Base-by-base conservation (phyloP, 1,140 invertebrate genomes). In the Micrasema longulum region DNA sequence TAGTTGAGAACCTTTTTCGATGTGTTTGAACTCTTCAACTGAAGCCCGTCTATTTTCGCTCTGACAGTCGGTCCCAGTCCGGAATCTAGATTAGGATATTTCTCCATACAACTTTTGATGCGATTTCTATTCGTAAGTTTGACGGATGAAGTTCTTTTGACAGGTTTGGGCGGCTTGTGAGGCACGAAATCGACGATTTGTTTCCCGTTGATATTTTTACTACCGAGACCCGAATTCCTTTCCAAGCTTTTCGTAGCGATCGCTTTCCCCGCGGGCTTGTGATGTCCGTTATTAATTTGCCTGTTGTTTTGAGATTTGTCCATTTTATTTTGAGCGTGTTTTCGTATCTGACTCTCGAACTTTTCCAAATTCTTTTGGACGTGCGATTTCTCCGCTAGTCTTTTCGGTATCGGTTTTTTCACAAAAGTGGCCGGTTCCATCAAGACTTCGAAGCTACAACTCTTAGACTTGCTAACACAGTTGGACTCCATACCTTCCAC, bases 151-250 rank as follows among this genome's bases (percentile, higher is more conserved):
- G 80, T 85, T 77, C 82, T 79, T 77, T 83, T 84, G 16, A 83
- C 82, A 38, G 79, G 83, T 80, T 84, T 86, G 6, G 88, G 87
- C 2, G 88, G 87, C 77, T 89, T 89, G 67, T 89, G 88, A 2
- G 83, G 84, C 14, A 88, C 81, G 82, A 85, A 85, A 77, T 88
- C 80, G 85, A 84, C 81, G 69, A 85, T 79, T 76, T 83, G 79
- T 84, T 88, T 80, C 77, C 80, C 66, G 79, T 87, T 82, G 69
- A 80, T 78, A 67, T 82, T 83, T 53, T 88, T 88, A 69, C 41
- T 70, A 5, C 71, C 52, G 18, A 85, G 85, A 5, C 82, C 82
- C 2, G 87, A 80, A 75, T 86, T 87, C 60, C 86, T 82, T 78
- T 88, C 88, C 12, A 86, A 79, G 63, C 84, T 86, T 57, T 86